phyloP scores from a whole-genome alignment of 2,113 vertebrate genomes.

The Antennarius striatus region DNA sequence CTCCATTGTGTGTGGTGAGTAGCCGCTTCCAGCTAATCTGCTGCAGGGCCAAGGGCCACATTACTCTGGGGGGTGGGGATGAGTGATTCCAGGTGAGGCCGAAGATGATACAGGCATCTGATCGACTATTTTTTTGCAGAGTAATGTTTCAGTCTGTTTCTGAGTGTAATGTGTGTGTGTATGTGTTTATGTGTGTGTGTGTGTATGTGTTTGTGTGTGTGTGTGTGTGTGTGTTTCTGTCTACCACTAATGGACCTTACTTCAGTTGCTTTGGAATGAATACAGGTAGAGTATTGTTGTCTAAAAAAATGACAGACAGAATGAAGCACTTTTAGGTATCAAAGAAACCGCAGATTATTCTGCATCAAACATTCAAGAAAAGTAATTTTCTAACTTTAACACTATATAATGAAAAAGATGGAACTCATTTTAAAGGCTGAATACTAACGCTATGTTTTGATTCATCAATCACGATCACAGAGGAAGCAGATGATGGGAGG shows the following conservation, averaged over 20 bases:
- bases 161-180: constrained; percentile 19
- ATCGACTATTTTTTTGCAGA: constrained; percentile 51
- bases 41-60: constrained; percentile 73
- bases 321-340: no score
- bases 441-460: no score
- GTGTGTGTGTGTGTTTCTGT: background rate
- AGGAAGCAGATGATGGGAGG: no score
- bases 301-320: no score
- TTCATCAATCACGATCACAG: no score
- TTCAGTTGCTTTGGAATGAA: no score
- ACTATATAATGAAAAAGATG: no score
- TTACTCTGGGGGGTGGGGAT: constrained; percentile 65
- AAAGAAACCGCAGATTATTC: no score
- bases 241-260: background rate
- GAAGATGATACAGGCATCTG: constrained; percentile 41
- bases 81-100: constrained; percentile 65
- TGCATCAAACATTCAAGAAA: no score
- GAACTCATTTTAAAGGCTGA: no score
- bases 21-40: constrained; percentile 71
- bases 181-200: background rate
- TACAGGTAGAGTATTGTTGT: no score
- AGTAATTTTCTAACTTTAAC: no score
- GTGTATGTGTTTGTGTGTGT: background rate
- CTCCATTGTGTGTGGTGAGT: constrained; percentile 72
- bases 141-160: constrained; percentile 32